A percentile compares a stretch with the other conserved stretches of the same genome.
Evolutionary conservation across 2,888 invertebrate species (phyloP).

Genomic region (Lordiphosa fenestrarum): DNA sequence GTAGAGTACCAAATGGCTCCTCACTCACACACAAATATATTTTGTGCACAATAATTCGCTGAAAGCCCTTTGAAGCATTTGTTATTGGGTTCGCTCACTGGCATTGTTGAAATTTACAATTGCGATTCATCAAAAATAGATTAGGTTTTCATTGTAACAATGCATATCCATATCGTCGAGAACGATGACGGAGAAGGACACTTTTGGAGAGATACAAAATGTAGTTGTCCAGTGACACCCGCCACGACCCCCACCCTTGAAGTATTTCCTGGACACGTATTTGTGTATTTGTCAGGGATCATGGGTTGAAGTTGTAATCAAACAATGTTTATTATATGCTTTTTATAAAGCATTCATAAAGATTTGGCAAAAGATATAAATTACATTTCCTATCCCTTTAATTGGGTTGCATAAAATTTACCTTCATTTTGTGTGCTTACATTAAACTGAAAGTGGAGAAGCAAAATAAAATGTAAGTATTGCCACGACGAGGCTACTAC

Average conservation of each 20-base stretch:
- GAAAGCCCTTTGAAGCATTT: conserved; percentile 34
- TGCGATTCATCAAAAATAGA: conserved; percentile 75
- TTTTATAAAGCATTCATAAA: conserved; percentile 37
- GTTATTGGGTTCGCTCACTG: conserved; percentile 13
- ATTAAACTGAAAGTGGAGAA: too few relatives aligned
- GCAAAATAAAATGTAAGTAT: too few relatives aligned
- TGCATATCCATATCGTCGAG: conserved; percentile 25
- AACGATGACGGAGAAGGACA: conserved; percentile 21
- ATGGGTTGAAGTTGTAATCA: conserved; percentile 32
- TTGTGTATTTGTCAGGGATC: conserved; percentile 15
- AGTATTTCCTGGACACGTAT: conserved; percentile 10
- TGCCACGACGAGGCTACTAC: too few relatives aligned
- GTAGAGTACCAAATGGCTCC: not conserved
- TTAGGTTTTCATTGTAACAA: conserved; percentile 63
- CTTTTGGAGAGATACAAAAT: conserved; percentile 11
- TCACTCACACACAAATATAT: conserved; percentile 6
- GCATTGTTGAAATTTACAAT: conserved; percentile 63
- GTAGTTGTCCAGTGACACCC: not conserved
- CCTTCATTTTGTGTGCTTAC: too few relatives aligned
- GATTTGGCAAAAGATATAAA: too few relatives aligned
- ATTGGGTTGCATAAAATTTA: too few relatives aligned
- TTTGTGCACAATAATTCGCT: conserved; percentile 36
- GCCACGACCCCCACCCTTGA: not conserved
- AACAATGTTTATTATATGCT: conserved; percentile 44
- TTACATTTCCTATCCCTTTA: too few relatives aligned